Percentiles rank a stretch among this genome's conserved stretches.
Conservation (phyloP, 2,797 vertebrate species). For the Dryobates pubescens region DNA sequence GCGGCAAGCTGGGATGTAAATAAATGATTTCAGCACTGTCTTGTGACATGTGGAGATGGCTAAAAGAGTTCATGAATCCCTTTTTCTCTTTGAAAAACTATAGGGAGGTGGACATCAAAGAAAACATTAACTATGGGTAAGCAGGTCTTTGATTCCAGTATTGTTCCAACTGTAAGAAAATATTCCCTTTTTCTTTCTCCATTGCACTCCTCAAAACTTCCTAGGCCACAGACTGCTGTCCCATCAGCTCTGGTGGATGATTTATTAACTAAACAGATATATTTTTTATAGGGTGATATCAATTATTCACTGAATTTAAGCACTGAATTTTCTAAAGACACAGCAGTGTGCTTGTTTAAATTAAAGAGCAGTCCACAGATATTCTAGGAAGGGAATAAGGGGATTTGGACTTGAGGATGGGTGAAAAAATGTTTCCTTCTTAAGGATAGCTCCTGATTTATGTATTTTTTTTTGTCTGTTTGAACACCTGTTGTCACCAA, state of each 20-base stretch:
- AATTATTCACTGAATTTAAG: background rate
- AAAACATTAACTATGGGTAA: conserved; percentile 85
- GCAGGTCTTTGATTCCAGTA: conserved; percentile 70
- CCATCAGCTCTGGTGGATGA: background rate
- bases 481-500: background rate
- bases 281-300: background rate
- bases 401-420: background rate
- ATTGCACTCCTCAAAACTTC: conserved; percentile 40
- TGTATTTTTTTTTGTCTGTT: background rate
- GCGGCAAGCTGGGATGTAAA: background rate
- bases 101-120: conserved; percentile 89
- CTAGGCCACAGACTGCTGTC: conserved; percentile 7
- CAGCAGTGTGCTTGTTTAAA: background rate
- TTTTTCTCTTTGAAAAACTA: conserved; percentile 70
- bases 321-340: background rate
- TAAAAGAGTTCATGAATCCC: conserved; percentile 63
- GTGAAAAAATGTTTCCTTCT: background rate
- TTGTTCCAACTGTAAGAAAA: conserved; percentile 32
- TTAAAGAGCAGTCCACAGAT: background rate
- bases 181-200: conserved; percentile 15
- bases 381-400: background rate
- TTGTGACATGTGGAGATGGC: conserved; percentile 46
- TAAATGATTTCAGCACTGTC: conserved; percentile 55
- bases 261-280: background rate
- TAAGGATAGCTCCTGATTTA: background rate